These are phyloP conservation scores for Austrofundulus limnaeus DNA, from an alignment of 2,113 vertebrate species.

Conservation along the genomic window DNA sequence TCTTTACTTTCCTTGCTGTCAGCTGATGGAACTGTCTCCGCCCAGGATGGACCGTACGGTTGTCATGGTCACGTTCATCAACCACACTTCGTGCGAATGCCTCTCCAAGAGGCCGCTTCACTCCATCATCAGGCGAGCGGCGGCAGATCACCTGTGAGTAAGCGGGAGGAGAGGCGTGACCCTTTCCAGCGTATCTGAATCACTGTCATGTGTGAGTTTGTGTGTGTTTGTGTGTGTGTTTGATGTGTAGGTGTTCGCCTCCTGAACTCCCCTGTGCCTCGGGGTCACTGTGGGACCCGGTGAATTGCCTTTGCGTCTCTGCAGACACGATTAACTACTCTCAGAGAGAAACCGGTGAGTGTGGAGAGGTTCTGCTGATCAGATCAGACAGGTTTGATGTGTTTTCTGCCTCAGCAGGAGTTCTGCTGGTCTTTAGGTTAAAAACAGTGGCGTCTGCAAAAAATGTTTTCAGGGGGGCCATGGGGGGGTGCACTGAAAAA, in stretches of 20 bases:
- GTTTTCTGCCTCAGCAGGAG: no score
- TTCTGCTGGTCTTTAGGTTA: no score
- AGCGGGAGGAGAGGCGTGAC: neutral
- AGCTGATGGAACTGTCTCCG: conserved; percentile 72
- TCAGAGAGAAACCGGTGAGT: conserved; percentile 59
- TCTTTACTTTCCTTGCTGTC: neutral
- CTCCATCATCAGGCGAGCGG: conserved; percentile 74
- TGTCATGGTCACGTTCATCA: conserved; percentile 72
- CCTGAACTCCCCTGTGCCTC: conserved; percentile 62
- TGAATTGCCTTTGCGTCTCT: conserved; percentile 67
- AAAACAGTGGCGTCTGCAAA: no score
- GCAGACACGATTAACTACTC: conserved; percentile 58
- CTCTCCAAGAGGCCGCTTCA: conserved; percentile 68
- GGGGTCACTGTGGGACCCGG: conserved; percentile 68
- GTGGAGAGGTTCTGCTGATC: neutral
- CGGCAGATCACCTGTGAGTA: conserved; percentile 70
- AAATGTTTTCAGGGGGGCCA: no score
- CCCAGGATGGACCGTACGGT: conserved; percentile 57
- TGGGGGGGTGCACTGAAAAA: no score
- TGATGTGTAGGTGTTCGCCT: conserved; percentile 69
- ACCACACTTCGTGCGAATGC: conserved; percentile 76
- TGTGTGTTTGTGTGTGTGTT: conserved; percentile 11
- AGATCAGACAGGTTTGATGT: neutral
- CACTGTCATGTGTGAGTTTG: neutral
- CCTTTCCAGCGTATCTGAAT: neutral